Evolutionary conservation across 2,888 invertebrate species (phyloP).

Genomic region (Agriotes lineatus): DNA sequence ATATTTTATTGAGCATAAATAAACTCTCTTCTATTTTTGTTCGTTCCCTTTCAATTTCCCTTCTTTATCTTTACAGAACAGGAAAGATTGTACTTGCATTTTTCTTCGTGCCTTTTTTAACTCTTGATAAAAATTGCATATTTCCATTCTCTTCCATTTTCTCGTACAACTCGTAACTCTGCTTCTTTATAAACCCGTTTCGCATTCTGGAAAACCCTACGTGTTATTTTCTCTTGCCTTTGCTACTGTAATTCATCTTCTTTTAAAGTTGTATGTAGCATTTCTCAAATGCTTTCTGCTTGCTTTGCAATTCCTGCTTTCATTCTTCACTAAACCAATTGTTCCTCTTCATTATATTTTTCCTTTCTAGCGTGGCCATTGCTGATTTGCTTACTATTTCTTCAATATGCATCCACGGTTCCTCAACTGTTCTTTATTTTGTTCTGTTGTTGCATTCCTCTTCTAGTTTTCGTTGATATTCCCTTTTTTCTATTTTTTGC

Average conservation of each 20-base stretch:
- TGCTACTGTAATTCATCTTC: background rate
- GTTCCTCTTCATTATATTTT: background rate
- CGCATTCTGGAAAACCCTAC: background rate
- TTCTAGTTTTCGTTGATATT: background rate
- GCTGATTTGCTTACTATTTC: background rate
- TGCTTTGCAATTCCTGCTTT: background rate
- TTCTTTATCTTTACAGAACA: background rate
- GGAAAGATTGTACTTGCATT: background rate
- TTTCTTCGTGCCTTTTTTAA: background rate
- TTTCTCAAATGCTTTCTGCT: background rate
- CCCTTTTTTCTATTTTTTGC: background rate
- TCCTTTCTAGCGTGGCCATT: background rate
- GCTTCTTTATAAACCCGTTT: background rate
- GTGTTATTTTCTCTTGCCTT: background rate
- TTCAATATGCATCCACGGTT: background rate
- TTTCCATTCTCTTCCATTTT: background rate
- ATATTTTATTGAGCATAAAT: background rate
- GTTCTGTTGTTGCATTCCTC: background rate
- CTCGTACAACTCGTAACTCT: background rate
- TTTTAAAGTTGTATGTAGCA: background rate
- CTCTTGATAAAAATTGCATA: background rate
- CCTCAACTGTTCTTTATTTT: background rate
- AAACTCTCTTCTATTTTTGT: background rate
- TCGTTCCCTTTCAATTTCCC: background rate
- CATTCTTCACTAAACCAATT: slow-evolving; percentile 1